Evolutionary conservation across 2,797 vertebrate genomes (phyloP), one percentile per base, ranked within the genome.

Genomic region (Chloroceryle amazona): DNA sequence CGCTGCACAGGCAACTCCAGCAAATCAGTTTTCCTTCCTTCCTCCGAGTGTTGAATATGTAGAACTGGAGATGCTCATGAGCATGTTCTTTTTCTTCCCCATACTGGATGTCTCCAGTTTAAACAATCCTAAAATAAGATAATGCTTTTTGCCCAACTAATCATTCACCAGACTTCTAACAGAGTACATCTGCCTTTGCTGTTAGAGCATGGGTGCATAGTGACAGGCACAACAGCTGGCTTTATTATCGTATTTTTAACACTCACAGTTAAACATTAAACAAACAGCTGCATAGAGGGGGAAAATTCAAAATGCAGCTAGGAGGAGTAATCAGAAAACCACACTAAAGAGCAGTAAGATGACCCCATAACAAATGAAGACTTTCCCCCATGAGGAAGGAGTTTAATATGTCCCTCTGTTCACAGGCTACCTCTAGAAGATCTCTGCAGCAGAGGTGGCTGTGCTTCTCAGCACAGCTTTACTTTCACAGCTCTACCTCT

Each of bases 261-360:
- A 28, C 37, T 68, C 19, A 21, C 25, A 75, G 44, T 82, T 92
- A 79, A 90, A 70, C 54, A 90, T 76, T 76, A 90, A 86, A 52
- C 35, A 85, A 91, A 66, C 23, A 81, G 39, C 42, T 79, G 46
- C 29, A 20, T 8, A 14, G 33, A 39, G 12, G 6, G 4, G 12
- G 16, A 31, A 51, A 73, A 21, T 66, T 83, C 42, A 60, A 65
- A 76, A 22, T 39, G 31, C 29, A 81, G 18, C 18, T 57, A 65
- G 46, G 46, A 74, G n/a, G 11, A n/a, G n/a, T 17, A 86, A 58
- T 58, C 23, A 25, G 57, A 84, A 63, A 4, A 13, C 26, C 88
- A 81, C 23, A 75, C 23, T 44, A 62, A 79, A 90, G 75, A 58
- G 14, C 65, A 58, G 1, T 39, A 49, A 62, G 57, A 68, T 9